phyloP scores from a whole-genome alignment of 1,140 invertebrate species.

The Conopomorpha cramerella region DNA sequence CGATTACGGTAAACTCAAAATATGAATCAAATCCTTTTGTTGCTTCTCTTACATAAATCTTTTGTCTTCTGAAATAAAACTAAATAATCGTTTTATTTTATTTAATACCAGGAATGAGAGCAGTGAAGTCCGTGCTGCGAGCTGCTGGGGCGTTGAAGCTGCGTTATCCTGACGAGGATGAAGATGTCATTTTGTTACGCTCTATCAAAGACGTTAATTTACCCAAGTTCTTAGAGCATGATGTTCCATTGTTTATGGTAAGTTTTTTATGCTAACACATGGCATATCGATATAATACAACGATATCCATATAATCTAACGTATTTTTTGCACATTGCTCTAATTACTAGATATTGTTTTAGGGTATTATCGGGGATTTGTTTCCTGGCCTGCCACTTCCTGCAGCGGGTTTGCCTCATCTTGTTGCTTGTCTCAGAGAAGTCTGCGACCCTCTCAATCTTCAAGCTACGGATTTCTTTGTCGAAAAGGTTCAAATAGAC shows the following conservation, averaged over 20 bases:
- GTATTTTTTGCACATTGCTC: background rate
- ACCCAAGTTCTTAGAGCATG: conserved; percentile 87
- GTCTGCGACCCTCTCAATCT: conserved; percentile 79
- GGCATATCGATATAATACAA: background rate
- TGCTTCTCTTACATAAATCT: background rate
- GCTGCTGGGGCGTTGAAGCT: conserved; percentile 90
- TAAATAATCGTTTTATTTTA: background rate
- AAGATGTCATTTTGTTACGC: conserved; percentile 80
- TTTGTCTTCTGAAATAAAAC: background rate
- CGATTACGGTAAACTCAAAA: conserved; percentile 76
- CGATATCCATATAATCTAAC: background rate
- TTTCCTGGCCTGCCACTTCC: too few species aligned
- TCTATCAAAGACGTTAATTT: conserved; percentile 94
- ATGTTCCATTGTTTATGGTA: conserved; percentile 84
- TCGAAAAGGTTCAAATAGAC: conserved; percentile 70
- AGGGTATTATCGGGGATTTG: conserved; percentile 91
- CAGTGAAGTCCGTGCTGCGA: conserved; percentile 86
- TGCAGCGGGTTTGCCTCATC: conserved; percentile 63
- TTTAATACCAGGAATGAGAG: conserved; percentile 69
- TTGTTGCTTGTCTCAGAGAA: conserved; percentile 63
- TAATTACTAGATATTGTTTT: conserved; percentile 14
- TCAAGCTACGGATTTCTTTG: conserved; percentile 81
- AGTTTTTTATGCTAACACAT: conserved; percentile 2
- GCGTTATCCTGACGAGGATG: conserved; percentile 82
- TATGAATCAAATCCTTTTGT: background rate